Conservation (phyloP, 2,797 vertebrate species). For the Ispidina lecontei region DNA sequence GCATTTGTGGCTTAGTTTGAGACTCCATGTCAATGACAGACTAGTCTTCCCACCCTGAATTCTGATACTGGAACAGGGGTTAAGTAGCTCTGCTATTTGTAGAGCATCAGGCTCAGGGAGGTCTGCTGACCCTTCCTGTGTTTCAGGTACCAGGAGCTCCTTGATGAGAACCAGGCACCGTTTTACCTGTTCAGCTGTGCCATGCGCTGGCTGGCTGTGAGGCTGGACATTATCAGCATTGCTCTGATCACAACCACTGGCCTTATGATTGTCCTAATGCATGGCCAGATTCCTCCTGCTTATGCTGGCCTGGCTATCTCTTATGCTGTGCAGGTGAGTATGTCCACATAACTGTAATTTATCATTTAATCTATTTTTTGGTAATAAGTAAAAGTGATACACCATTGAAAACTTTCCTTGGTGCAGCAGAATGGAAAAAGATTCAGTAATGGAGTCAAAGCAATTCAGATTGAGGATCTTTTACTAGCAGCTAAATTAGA, state of each 20-base stretch:
- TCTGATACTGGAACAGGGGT: background rate
- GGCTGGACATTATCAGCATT: constrained; percentile 90
- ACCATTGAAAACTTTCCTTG: background rate
- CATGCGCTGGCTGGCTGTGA: constrained; percentile 91
- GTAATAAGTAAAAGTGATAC: background rate
- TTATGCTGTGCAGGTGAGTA: constrained; percentile 88
- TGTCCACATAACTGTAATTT: background rate
- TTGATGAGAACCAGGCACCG: constrained; percentile 90
- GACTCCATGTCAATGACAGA: accelerated
- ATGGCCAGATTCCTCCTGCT: constrained; percentile 88
- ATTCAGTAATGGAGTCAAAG: background rate
- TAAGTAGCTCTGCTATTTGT: background rate
- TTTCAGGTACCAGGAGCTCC: constrained; percentile 88
- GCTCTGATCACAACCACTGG: constrained; percentile 89
- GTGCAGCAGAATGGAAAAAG: background rate
- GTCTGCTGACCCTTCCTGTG: background rate
- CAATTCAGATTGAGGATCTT: background rate
- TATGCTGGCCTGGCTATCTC: constrained; percentile 92
- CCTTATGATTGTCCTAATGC: constrained; percentile 92
- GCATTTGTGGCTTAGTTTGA: background rate
- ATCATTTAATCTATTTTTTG: background rate
- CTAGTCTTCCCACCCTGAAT: background rate
- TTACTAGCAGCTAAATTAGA: background rate
- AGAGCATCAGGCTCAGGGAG: background rate
- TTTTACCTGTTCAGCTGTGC: constrained; percentile 92